Percentiles rank a stretch among this genome's conserved stretches.
phyloP scores from a whole-genome alignment of 1,140 invertebrate species.

The Coenobita brevimanus region DNA sequence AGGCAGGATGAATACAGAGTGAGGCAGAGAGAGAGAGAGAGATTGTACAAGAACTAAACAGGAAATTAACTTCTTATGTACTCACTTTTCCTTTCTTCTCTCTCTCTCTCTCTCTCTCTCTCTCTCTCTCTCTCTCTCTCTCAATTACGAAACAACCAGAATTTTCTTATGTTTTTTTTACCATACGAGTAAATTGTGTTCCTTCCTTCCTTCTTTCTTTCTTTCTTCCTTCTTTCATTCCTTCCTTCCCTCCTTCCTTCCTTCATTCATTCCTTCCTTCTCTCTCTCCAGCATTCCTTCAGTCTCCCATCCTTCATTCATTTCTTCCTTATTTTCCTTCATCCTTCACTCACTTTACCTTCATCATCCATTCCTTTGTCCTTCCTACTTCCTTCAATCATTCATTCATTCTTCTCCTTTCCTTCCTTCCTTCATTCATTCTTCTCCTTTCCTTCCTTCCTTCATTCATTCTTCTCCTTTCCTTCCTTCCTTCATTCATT shows the following conservation, averaged over 20 bases:
- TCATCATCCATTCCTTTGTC: neutral
- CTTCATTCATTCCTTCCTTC: neutral
- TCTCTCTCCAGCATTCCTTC: neutral
- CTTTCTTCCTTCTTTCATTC: neutral
- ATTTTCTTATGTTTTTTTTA: too few species aligned
- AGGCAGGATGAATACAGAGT: neutral
- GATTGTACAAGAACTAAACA: too few species aligned
- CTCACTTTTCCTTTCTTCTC: neutral
- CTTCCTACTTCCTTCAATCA: neutral
- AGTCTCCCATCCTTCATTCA: neutral
- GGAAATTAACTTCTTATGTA: neutral
- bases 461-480: neutral
- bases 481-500: neutral
- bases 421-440: neutral
- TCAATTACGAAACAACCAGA: too few species aligned
- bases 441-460: neutral
- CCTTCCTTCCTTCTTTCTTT: neutral
- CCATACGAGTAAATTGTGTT: too few species aligned
- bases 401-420: neutral
- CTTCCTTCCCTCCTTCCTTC: neutral
- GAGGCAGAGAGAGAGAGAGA: neutral
- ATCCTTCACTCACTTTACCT: neutral
- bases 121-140: conserved; percentile 12
- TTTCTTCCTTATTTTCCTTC: neutral
- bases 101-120: conserved; percentile 11